These are phyloP conservation scores for Regulus satrapa DNA, from an alignment of 2,113 vertebrate genomes.

Conservation along the genomic window DNA sequence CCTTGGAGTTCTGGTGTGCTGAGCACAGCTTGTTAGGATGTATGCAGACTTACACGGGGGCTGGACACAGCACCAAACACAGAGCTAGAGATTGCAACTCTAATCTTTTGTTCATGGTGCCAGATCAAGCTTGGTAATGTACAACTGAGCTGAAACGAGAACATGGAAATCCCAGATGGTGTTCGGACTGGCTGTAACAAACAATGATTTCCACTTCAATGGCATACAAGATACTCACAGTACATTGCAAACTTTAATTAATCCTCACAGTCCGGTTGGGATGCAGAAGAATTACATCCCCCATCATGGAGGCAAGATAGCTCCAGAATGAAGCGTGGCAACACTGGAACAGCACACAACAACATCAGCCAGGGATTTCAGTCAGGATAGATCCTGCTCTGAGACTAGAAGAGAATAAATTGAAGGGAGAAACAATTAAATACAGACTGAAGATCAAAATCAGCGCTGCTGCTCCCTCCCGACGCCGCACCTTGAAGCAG, in stretches of 20 bases:
- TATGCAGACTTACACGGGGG: neutral
- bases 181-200: neutral
- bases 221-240: neutral
- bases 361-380: neutral
- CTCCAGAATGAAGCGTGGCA: neutral
- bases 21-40: neutral
- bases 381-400: neutral
- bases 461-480: neutral
- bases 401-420: neutral
- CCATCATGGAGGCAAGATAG: neutral
- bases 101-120: neutral
- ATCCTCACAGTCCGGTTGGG: neutral
- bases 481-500: neutral
- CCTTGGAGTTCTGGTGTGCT: neutral
- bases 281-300: neutral
- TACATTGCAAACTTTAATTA: neutral
- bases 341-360: neutral
- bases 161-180: neutral
- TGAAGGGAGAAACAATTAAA: neutral
- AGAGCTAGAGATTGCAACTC: neutral
- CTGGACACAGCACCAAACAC: neutral
- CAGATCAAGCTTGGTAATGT: neutral
- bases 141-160: neutral
- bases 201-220: constrained; percentile 5
- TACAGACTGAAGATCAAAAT: neutral